Percentiles rank a stretch among this genome's conserved stretches.
phyloP scores from a whole-genome alignment of 2,797 vertebrate genomes.

The Tragopan temminckii region DNA sequence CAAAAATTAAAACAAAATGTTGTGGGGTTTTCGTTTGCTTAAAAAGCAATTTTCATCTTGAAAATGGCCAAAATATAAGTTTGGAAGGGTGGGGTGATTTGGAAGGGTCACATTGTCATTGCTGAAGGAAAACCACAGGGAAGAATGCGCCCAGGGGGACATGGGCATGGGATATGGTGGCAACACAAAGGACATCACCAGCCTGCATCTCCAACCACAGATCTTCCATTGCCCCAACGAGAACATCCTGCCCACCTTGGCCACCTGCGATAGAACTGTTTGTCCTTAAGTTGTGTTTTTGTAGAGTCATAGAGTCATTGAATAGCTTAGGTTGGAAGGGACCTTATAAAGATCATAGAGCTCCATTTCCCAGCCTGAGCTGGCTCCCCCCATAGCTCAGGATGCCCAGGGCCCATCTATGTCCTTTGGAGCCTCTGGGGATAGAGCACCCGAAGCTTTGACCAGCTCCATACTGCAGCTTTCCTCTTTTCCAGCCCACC shows the following conservation, averaged over 20 bases:
- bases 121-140: constrained; percentile 61
- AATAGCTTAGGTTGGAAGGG: no score
- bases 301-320: no score
- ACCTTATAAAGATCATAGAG: no score
- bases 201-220: neutral
- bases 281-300: neutral
- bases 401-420: no score
- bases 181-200: constrained; percentile 26
- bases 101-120: constrained; percentile 71
- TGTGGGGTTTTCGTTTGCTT: constrained; percentile 60
- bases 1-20: constrained; percentile 75
- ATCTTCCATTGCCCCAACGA: neutral
- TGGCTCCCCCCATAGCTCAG: no score
- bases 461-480: neutral
- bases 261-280: neutral
- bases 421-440: no score
- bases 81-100: constrained; percentile 68
- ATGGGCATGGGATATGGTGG: neutral
- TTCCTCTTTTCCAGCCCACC: neutral
- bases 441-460: neutral
- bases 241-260: neutral
- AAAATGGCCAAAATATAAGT: constrained; percentile 72
- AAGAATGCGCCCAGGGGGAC: constrained; percentile 50
- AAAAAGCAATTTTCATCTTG: constrained; percentile 66
- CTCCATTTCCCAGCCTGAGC: no score